Percentiles rank a stretch among this genome's conserved stretches.
Conservation (phyloP, 2,797 vertebrate species). For the Diceros bicornis region DNA sequence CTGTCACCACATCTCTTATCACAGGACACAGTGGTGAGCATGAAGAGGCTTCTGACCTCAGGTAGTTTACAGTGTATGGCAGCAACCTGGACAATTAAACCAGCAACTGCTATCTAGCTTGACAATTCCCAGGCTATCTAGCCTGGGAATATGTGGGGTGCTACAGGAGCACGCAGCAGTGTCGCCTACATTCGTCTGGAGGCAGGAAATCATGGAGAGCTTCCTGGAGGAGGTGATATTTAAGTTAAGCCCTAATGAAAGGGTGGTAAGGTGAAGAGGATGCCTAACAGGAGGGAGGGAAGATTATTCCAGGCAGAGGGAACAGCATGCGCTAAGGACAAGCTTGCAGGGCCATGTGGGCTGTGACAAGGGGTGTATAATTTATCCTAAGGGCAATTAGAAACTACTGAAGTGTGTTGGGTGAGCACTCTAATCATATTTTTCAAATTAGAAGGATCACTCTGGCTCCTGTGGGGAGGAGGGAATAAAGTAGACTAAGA, state of each 20-base stretch:
- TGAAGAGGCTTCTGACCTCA: constrained; percentile 32
- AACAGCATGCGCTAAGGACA: constrained; percentile 21
- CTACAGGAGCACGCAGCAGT: background rate
- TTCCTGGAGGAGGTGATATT: constrained; percentile 36
- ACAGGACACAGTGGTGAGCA: background rate
- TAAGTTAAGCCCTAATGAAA: constrained; percentile 2
- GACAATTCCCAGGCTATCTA: no score
- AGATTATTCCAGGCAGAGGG: background rate
- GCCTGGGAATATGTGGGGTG: background rate
- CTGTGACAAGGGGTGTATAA: constrained; percentile 23
- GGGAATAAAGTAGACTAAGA: constrained; percentile 6
- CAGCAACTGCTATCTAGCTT: background rate
- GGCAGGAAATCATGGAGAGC: background rate
- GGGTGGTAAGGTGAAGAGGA: background rate
- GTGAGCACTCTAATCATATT: constrained; percentile 26
- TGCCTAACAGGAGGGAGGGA: background rate
- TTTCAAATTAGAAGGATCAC: constrained; percentile 55
- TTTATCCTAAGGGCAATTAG: constrained; percentile 52
- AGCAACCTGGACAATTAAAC: background rate
- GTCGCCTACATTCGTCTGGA: background rate
- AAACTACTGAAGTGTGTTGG: constrained; percentile 46
- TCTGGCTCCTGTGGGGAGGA: background rate
- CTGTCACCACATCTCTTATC: background rate
- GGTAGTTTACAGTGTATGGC: background rate
- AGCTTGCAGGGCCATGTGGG: background rate